Evolutionary conservation across 2,888 invertebrate genomes (phyloP).

Genomic region (Trachelus stipa): DNA sequence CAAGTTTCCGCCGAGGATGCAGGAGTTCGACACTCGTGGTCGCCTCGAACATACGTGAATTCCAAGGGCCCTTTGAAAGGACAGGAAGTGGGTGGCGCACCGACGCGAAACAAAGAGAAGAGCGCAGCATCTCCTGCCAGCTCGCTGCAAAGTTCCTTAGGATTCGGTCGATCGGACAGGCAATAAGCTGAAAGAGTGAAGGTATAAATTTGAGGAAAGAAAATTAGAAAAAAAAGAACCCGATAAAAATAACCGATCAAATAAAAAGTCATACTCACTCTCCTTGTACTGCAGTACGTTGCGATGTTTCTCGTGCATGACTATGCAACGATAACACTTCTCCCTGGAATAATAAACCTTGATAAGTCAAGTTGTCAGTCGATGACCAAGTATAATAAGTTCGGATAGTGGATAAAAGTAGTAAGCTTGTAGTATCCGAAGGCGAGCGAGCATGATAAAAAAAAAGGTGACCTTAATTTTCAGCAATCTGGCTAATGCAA

Average conservation of each 20-base stretch:
- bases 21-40: constrained; percentile 77
- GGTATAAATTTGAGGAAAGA: constrained; percentile 4
- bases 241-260: not conserved
- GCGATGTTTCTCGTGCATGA: constrained; percentile 80
- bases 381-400: not conserved
- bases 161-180: constrained; percentile 68
- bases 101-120: constrained; percentile 80
- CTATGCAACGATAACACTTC: constrained; percentile 80
- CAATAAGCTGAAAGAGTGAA: constrained; percentile 70
- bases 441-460: not conserved
- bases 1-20: constrained; percentile 85
- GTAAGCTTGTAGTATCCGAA: not conserved
- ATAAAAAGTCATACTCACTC: constrained; percentile 66
- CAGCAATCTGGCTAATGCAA: constrained; percentile 40
- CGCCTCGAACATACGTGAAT: constrained; percentile 82
- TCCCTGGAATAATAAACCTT: constrained; percentile 70
- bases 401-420: not conserved
- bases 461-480: constrained; percentile 32
- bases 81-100: constrained; percentile 79
- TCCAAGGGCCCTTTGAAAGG: constrained; percentile 86
- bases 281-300: constrained; percentile 87
- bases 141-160: constrained; percentile 74
- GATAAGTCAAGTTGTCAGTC: not conserved
- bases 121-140: constrained; percentile 81
- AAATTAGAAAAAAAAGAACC: not conserved